phyloP scores from a whole-genome alignment of 2,113 vertebrate species.

The Octodon degus region DNA sequence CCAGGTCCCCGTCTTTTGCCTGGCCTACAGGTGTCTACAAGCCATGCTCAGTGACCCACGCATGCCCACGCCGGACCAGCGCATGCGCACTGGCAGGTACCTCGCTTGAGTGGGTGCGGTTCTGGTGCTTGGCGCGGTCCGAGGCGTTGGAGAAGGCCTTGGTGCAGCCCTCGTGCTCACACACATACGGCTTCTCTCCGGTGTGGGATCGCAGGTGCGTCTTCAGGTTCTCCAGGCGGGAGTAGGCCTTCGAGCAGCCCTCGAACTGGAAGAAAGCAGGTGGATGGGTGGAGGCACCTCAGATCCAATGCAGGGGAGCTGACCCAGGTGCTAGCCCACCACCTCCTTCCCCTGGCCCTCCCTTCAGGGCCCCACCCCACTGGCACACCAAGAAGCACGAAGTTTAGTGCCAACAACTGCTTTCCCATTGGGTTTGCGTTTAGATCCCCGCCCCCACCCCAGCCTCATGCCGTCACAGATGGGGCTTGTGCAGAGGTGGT shows the following conservation, averaged over 20 bases:
- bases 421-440: neutral
- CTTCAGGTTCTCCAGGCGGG: constrained; percentile 98
- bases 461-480: neutral
- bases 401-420: neutral
- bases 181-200: constrained; percentile 98
- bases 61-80: rapidly evolving
- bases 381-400: rapidly evolving
- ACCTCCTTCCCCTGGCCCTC: neutral
- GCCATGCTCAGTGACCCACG: rapidly evolving
- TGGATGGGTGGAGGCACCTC: neutral
- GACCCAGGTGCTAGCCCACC: rapidly evolving
- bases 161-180: constrained; percentile 98
- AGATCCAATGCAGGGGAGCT: rapidly evolving
- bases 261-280: constrained; percentile 91
- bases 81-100: constrained; percentile 77
- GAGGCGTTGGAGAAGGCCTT: constrained; percentile 99
- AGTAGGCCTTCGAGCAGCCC: constrained; percentile 97
- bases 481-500: neutral
- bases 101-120: constrained; percentile 99
- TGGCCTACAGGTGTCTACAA: neutral
- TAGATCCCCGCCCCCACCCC: neutral
- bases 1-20: neutral
- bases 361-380: rapidly evolving
- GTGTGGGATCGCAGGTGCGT: constrained; percentile 99
- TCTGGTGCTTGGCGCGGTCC: constrained; percentile 98